Evolutionary conservation across 2,888 invertebrate genomes (phyloP).

Genomic region (Sarcophaga subvicina): DNA sequence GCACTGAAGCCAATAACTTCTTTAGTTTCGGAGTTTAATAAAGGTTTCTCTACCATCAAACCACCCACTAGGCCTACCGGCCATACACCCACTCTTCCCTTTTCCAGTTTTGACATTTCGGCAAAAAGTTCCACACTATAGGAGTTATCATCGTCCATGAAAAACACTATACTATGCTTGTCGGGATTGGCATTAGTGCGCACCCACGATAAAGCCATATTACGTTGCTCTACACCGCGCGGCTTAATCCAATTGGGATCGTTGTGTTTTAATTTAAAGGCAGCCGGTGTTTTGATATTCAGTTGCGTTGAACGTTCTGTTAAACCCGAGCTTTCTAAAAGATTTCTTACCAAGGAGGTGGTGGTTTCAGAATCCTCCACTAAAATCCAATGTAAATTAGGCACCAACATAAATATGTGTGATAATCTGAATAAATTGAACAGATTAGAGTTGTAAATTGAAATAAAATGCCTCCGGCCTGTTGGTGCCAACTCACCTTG

Average conservation of each 20-base stretch:
- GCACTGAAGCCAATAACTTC: conserved; percentile 85
- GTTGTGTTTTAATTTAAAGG: conserved; percentile 85
- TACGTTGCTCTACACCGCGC: conserved; percentile 95
- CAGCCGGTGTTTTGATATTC: conserved; percentile 86
- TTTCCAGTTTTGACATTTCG: conserved; percentile 92
- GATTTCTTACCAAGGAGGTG: conserved; percentile 85
- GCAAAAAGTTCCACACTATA: conserved; percentile 94
- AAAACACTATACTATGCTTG: conserved; percentile 89
- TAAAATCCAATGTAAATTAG: conserved; percentile 96
- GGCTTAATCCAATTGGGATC: conserved; percentile 90
- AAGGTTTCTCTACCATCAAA: conserved; percentile 94
- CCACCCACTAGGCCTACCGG: conserved; percentile 98
- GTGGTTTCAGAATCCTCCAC: conserved; percentile 91
- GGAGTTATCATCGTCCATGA: conserved; percentile 98
- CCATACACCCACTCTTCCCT: conserved; percentile 91
- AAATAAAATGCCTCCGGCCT: neutral
- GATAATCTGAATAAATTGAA: conserved; percentile 85
- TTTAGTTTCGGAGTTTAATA: conserved; percentile 85
- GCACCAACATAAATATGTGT: conserved; percentile 92
- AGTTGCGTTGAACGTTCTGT: conserved; percentile 84
- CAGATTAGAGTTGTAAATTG: conserved; percentile 8
- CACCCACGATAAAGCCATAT: conserved; percentile 91
- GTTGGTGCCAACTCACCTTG: conserved; percentile 83
- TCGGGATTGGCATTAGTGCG: conserved; percentile 79
- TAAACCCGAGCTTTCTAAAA: conserved; percentile 83